Evolutionary conservation across 2,797 vertebrate genomes (phyloP).

Genomic region (Catostomus latipinnis): DNA sequence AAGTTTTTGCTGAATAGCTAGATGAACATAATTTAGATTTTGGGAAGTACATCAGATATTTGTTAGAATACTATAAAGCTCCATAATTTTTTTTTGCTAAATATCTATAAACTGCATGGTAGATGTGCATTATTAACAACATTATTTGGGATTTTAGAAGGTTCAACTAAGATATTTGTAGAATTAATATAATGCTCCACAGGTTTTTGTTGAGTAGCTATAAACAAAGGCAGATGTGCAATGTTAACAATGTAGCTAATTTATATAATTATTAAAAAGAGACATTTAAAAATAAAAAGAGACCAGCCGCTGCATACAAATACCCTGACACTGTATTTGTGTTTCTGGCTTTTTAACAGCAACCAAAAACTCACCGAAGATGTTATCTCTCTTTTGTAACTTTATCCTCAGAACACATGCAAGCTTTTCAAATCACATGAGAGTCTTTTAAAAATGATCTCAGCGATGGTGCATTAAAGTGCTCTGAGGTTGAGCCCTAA

Average conservation of each 20-base stretch:
- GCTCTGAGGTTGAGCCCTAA: slow-evolving; percentile 60
- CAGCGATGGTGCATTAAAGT: slow-evolving; percentile 51
- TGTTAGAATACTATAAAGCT: too few species aligned
- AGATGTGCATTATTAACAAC: too few species aligned
- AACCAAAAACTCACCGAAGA: slow-evolving; percentile 3
- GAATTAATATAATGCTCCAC: too few species aligned
- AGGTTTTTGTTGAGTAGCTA: neutral
- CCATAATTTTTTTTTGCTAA: too few species aligned
- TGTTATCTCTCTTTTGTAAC: slow-evolving; percentile 23
- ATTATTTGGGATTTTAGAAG: too few species aligned
- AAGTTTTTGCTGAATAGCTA: too few species aligned
- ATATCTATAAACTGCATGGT: too few species aligned
- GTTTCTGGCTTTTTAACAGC: slow-evolving; percentile 22
- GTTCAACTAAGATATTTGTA: too few species aligned
- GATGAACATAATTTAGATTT: too few species aligned
- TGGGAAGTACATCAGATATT: too few species aligned
- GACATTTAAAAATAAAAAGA: slow-evolving; percentile 7
- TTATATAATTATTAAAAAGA: slow-evolving; percentile 23
- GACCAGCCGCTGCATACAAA: neutral
- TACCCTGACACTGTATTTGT: neutral
- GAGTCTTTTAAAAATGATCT: slow-evolving; percentile 54
- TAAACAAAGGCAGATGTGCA: neutral
- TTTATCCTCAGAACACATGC: slow-evolving; percentile 34
- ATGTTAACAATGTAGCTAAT: neutral
- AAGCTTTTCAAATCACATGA: slow-evolving; percentile 42